Evolutionary conservation across 2,888 invertebrate genomes (phyloP).

Genomic region (Tyria jacobaeae): DNA sequence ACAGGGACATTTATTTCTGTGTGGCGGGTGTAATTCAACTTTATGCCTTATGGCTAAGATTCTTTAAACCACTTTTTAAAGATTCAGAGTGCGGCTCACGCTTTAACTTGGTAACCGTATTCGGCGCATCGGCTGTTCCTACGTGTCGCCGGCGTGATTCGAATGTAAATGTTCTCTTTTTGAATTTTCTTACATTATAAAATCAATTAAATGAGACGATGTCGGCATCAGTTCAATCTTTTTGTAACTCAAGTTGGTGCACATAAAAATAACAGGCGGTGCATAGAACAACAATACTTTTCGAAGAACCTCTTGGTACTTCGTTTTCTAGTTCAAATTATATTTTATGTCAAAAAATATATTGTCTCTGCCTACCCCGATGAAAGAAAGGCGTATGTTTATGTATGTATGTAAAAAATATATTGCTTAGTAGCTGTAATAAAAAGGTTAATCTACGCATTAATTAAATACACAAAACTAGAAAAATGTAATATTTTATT

Average conservation of each 20-base stretch:
- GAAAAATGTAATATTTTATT: too few relatives aligned
- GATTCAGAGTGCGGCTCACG: constrained; percentile 32
- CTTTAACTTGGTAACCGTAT: constrained; percentile 43
- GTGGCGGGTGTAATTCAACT: constrained; percentile 28
- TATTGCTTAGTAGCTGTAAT: too few relatives aligned
- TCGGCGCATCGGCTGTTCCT: constrained; percentile 54
- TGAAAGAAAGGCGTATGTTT: too few relatives aligned
- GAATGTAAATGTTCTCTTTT: constrained; percentile 72
- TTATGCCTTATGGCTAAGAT: constrained; percentile 45
- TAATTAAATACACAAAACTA: too few relatives aligned
- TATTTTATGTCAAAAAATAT: too few relatives aligned
- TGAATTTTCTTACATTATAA: constrained; percentile 71
- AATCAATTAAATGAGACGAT: constrained; percentile 74
- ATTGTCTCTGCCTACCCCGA: too few relatives aligned
- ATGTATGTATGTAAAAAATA: too few relatives aligned
- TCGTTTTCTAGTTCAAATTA: background rate
- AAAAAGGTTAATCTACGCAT: too few relatives aligned
- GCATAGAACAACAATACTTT: background rate
- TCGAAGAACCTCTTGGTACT: background rate
- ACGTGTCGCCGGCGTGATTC: constrained; percentile 63
- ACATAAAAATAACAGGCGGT: background rate
- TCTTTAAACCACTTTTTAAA: constrained; percentile 33
- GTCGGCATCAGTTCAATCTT: constrained; percentile 50
- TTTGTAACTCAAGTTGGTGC: constrained; percentile 13
- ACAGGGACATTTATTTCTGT: constrained; percentile 37